Conservation (phyloP, 2,888 invertebrate genomes). For the Cephus runcator region DNA sequence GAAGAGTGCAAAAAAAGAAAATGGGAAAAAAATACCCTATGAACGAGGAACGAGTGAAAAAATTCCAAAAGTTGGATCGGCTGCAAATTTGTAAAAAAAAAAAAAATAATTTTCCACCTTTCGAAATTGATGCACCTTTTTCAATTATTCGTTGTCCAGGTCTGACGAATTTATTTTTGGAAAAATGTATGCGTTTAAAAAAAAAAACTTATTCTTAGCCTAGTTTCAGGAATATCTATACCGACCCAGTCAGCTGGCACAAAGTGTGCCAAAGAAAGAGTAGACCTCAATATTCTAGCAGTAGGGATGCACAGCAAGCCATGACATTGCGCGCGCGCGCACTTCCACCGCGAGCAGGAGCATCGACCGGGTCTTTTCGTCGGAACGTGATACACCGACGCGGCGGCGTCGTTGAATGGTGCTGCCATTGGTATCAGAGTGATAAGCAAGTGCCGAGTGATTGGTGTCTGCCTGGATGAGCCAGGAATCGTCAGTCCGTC, state of each 20-base stretch:
- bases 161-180: background rate
- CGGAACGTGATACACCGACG: conserved; percentile 34
- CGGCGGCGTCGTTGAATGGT: background rate
- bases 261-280: conserved; percentile 33
- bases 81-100: too few species aligned
- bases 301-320: conserved; percentile 40
- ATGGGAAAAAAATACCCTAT: background rate
- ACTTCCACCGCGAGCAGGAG: conserved; percentile 18
- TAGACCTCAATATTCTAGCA: conserved; percentile 2
- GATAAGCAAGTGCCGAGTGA: conserved; percentile 11
- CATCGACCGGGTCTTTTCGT: conserved; percentile 45
- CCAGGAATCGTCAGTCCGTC: background rate
- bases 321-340: conserved; percentile 56
- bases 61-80: background rate
- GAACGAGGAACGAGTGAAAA: background rate
- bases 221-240: conserved; percentile 30
- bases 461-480: background rate
- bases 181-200: background rate
- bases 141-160: too few species aligned
- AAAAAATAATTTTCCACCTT: too few species aligned
- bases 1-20: background rate
- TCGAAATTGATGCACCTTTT: too few species aligned
- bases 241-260: conserved; percentile 1
- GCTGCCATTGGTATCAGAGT: conserved; percentile 4
- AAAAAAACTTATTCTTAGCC: conserved; percentile 21